Conservation (phyloP, 2,113 vertebrate species). For the Hippolais icterina region DNA sequence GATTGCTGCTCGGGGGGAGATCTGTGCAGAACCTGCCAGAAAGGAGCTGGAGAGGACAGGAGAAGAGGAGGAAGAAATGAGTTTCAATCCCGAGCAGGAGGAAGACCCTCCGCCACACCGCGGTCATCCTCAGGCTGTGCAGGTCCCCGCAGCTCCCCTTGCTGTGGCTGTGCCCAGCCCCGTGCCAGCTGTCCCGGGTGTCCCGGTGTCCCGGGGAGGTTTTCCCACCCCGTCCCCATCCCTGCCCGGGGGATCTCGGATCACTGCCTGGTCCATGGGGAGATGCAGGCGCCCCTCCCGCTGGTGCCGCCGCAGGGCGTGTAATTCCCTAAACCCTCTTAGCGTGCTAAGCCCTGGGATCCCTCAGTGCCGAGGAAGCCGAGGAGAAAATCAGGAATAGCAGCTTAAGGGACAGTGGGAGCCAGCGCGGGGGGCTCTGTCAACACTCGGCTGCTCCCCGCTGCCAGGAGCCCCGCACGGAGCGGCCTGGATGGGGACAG, state of each 20-base stretch:
- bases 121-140: not conserved
- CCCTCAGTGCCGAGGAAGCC: constrained; percentile 9
- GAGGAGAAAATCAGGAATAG: constrained; percentile 41
- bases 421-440: not conserved
- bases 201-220: not conserved
- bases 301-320: not conserved
- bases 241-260: not conserved
- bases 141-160: not conserved
- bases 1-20: not conserved
- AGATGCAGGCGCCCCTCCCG: not conserved
- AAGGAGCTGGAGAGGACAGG: not conserved
- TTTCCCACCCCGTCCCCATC: not conserved
- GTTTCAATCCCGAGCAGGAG: not conserved
- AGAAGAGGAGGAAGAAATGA: not conserved
- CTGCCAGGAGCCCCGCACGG: rapidly evolving
- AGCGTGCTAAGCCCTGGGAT: constrained; percentile 4
- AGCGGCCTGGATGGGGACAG: not conserved
- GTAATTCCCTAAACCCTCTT: constrained; percentile 58
- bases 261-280: not conserved
- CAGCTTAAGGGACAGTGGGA: not conserved
- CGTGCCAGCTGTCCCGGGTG: not conserved
- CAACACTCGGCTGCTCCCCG: rapidly evolving
- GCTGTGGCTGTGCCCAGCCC: rapidly evolving
- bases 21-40: not conserved
- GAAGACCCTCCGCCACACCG: rapidly evolving